A percentile compares a stretch with the other conserved stretches of the same genome.
Conservation (phyloP, 2,113 vertebrate genomes). For the Aldabrachelys gigantea region DNA sequence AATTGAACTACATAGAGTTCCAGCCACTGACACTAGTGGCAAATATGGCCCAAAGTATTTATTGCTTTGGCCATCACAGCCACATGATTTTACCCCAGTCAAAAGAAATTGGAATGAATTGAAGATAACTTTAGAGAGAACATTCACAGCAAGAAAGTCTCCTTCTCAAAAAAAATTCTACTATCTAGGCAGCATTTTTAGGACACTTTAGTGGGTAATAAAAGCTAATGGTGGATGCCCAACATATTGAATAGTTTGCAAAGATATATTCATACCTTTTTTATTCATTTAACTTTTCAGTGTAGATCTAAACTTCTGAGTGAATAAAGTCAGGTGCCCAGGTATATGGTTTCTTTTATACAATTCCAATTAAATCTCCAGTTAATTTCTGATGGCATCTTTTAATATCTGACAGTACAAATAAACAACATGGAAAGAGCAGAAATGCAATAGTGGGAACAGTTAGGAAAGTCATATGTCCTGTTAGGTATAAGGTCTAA, state of each 20-base stretch:
- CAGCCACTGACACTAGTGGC: not conserved
- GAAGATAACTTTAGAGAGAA: not conserved
- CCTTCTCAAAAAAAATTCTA: not conserved
- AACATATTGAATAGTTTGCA: not conserved
- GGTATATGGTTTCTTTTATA: not conserved
- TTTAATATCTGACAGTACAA: constrained; percentile 4
- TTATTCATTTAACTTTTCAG: constrained; percentile 35
- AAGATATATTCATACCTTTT: not conserved
- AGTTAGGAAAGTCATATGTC: not conserved
- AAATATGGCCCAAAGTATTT: constrained; percentile 7
- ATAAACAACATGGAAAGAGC: constrained; percentile 4
- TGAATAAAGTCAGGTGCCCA: not conserved
- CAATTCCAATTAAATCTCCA: constrained; percentile 8
- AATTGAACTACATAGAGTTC: not conserved
- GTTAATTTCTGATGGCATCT: constrained; percentile 12
- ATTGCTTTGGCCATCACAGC: not conserved
- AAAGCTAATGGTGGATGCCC: not conserved
- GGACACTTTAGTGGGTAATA: not conserved
- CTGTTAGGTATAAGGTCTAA: constrained; percentile 6
- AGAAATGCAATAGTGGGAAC: constrained; percentile 3
- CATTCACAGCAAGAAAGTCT: not conserved
- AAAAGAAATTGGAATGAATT: not conserved
- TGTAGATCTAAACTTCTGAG: not conserved
- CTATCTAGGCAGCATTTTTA: not conserved
- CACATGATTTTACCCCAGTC: not conserved